Conservation (phyloP, 2,113 vertebrate species). For the cat (Felis catus) region DNA sequence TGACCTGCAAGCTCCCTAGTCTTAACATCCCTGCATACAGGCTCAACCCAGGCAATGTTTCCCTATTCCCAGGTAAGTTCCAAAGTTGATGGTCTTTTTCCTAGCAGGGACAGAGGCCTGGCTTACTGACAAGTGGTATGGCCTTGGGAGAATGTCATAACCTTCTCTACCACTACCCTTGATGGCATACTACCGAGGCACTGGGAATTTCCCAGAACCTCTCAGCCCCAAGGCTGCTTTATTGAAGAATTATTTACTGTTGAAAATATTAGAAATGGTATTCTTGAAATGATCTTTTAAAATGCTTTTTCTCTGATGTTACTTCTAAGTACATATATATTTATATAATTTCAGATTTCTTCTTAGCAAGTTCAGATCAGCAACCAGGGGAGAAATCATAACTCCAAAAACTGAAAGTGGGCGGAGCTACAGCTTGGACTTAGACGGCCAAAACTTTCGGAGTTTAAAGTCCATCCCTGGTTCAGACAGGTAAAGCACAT, state of each 20-base stretch:
- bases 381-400: constrained; percentile 86
- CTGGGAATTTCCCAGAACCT: background rate
- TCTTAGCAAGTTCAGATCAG: constrained; percentile 81
- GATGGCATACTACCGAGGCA: background rate
- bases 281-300: background rate
- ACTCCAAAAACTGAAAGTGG: constrained; percentile 76
- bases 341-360: constrained; percentile 69
- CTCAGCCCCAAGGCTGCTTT: background rate
- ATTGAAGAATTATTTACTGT: constrained; percentile 27
- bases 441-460: constrained; percentile 82
- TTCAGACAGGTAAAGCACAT: constrained; percentile 86
- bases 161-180: background rate
- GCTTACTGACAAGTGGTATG: background rate
- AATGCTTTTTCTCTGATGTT: background rate
- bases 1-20: background rate
- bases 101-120: background rate
- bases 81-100: background rate
- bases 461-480: constrained; percentile 80
- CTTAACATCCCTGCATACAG: background rate
- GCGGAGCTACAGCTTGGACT: constrained; percentile 80
- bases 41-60: background rate
- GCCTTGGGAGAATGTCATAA: background rate
- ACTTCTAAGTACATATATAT: background rate
- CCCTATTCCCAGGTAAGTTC: background rate
- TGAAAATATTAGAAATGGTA: background rate